Evolutionary conservation across 2,888 invertebrate genomes (phyloP).

Genomic region (Coronaproctus castanopsis): DNA sequence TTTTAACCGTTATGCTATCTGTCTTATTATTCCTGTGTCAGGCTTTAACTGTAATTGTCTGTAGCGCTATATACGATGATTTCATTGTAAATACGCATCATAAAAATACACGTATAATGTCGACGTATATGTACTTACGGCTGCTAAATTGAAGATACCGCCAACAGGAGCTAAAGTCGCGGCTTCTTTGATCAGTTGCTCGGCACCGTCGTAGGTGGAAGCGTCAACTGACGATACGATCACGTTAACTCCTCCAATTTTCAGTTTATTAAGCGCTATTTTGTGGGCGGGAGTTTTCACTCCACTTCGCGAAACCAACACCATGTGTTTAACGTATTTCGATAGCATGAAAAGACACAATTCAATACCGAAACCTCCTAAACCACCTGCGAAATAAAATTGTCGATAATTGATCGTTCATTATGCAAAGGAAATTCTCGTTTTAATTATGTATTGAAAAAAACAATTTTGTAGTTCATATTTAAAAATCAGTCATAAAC

Average conservation of each 20-base stretch:
- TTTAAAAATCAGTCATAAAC: no score
- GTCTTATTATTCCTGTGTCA: no score
- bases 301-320: neutral
- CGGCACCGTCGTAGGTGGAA: neutral
- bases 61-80: no score
- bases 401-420: no score
- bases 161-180: neutral
- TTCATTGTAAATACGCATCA: no score
- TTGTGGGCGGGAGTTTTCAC: neutral
- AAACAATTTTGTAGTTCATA: no score
- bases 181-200: neutral
- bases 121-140: no score
- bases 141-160: neutral
- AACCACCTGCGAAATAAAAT: slow-evolving; percentile 23
- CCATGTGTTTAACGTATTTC: neutral
- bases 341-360: neutral
- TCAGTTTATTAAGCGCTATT: neutral
- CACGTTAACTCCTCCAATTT: neutral
- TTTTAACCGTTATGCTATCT: no score
- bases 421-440: no score
- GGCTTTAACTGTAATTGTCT: no score
- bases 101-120: no score
- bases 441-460: no score
- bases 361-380: neutral
- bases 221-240: neutral